A percentile compares a stretch with the other conserved stretches of the same genome.
Conservation (phyloP, 2,797 vertebrate species). For the Cirrhinus mrigala region DNA sequence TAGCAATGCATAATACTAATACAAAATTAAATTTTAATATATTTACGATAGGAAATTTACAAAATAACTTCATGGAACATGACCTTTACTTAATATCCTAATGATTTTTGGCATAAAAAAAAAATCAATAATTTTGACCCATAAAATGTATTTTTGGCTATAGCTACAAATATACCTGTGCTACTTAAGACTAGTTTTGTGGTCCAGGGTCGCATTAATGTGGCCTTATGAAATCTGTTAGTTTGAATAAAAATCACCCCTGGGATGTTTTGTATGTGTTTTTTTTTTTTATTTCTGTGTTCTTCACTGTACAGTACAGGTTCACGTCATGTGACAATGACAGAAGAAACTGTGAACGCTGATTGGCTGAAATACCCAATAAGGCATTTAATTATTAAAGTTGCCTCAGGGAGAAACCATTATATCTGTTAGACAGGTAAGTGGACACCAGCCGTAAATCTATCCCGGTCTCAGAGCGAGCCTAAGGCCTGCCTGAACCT, state of each 20-base stretch:
- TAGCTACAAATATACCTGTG: too few relatives aligned
- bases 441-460: slow-evolving; percentile 79
- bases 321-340: slow-evolving; percentile 30
- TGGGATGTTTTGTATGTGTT: too few relatives aligned
- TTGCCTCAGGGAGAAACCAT: slow-evolving; percentile 87
- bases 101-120: too few relatives aligned
- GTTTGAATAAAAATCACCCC: neutral
- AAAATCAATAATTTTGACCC: too few relatives aligned
- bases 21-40: too few relatives aligned
- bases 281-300: slow-evolving; percentile 51
- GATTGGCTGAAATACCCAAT: slow-evolving; percentile 70
- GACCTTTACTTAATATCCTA: too few relatives aligned
- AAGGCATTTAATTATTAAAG: slow-evolving; percentile 92
- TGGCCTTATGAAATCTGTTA: neutral
- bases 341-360: slow-evolving; percentile 4
- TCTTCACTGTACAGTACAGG: slow-evolving; percentile 37
- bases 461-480: slow-evolving; percentile 62
- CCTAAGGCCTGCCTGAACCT: slow-evolving; percentile 19
- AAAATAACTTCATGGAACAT: too few relatives aligned
- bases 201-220: too few relatives aligned
- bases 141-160: too few relatives aligned
- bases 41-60: too few relatives aligned
- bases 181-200: too few relatives aligned
- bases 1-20: too few relatives aligned
- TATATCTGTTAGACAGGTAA: slow-evolving; percentile 89